A percentile compares a stretch with the other conserved stretches of the same genome.
These are phyloP conservation scores for Salvelinus namaycush DNA, from an alignment of 2,113 vertebrate species.

Conservation along the genomic window DNA sequence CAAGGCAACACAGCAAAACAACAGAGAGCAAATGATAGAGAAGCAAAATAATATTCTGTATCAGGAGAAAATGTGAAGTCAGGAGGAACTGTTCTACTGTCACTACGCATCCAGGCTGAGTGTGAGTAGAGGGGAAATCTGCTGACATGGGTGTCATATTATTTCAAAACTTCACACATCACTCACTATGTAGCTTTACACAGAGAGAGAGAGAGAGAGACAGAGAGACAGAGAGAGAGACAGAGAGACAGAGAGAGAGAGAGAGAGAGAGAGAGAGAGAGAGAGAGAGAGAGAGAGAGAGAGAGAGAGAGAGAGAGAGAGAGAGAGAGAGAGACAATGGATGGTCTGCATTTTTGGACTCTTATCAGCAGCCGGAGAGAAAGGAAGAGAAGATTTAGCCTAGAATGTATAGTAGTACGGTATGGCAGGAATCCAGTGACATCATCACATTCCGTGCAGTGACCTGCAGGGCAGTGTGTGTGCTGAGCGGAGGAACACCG, in stretches of 20 bases:
- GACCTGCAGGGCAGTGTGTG: constrained; percentile 24
- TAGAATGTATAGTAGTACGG: neutral
- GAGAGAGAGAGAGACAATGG: neutral
- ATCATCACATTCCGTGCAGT: neutral
- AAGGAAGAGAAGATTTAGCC: neutral
- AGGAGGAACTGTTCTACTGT: neutral
- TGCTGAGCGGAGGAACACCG: constrained; percentile 62
- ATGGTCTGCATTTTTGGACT: neutral
- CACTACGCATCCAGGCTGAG: neutral
- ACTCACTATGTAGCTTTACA: neutral
- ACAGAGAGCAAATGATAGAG: too few relatives aligned
- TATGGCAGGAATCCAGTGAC: constrained; percentile 1
- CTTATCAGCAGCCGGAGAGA: neutral
- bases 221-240: neutral
- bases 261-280: too few relatives aligned
- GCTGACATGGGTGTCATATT: constrained; percentile 33
- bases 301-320: too few relatives aligned
- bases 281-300: too few relatives aligned
- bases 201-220: neutral
- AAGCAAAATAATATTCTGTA: too few relatives aligned
- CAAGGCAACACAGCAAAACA: too few relatives aligned
- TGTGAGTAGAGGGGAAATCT: neutral
- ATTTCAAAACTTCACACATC: constrained; percentile 58
- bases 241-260: too few relatives aligned
- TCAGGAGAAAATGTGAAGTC: neutral